A percentile compares a stretch with the other conserved stretches of the same genome.
Evolutionary conservation across 2,888 invertebrate species (phyloP).

Genomic region (Andrena trimmerana): DNA sequence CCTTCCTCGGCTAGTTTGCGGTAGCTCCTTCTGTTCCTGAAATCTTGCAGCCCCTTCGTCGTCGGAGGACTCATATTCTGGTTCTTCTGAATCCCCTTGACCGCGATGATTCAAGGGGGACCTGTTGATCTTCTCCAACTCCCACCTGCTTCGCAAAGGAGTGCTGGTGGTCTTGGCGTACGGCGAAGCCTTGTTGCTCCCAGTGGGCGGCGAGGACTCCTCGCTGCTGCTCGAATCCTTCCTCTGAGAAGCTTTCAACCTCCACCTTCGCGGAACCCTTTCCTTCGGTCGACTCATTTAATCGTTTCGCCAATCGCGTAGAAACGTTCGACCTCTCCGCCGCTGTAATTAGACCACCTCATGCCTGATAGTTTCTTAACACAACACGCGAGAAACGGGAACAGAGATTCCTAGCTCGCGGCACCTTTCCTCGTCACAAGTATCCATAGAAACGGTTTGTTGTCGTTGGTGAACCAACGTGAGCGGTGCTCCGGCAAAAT

Average conservation of each 20-base stretch:
- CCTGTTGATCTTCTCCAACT: constrained; percentile 47
- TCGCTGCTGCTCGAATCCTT: constrained; percentile 27
- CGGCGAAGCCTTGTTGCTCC: constrained; percentile 15
- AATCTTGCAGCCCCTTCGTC: constrained; percentile 4
- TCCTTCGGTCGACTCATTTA: constrained; percentile 41
- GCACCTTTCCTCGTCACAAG: not conserved
- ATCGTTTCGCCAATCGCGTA: constrained; percentile 20
- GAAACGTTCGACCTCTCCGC: not conserved
- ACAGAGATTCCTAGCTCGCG: too few species aligned
- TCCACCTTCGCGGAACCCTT: constrained; percentile 31
- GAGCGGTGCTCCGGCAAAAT: constrained; percentile 22
- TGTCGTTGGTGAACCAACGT: constrained; percentile 36
- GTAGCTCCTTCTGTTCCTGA: not conserved
- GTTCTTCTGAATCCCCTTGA: not conserved
- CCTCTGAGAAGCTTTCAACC: not conserved
- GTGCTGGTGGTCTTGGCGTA: constrained; percentile 37
- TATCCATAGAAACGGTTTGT: constrained; percentile 68
- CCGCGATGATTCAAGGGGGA: constrained; percentile 16
- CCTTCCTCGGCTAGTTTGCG: not conserved
- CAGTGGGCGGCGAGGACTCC: constrained; percentile 34
- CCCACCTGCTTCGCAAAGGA: constrained; percentile 29
- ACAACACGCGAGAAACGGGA: not conserved
- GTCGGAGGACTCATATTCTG: constrained; percentile 16
- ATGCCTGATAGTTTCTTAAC: not conserved
- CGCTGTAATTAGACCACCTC: not conserved